Evolutionary conservation across 2,888 invertebrate species (phyloP), one percentile per base, ranked within the genome.

Genomic region (Drosophila histrio): DNA sequence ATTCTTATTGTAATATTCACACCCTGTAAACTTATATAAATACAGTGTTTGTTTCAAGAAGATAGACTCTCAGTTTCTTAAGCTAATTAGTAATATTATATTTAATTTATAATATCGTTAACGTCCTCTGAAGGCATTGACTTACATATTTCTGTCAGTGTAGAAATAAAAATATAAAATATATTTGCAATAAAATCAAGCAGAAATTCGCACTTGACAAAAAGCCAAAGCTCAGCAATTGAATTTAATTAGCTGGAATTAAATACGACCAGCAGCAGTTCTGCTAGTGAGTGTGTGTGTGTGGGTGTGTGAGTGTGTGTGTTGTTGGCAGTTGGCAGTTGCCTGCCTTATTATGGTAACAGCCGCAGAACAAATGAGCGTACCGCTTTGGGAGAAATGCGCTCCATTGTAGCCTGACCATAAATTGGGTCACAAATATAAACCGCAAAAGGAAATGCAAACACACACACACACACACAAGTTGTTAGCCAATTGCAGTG

Each of bases 341-440:
- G 52, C 8, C 77, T 46, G 79, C 53, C 68, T 72, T 72, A 79
- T 77, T 70, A 79, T 50, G 69, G 38, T 28, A 62, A 58, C 43
- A 63, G 70, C 68, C 80, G 52, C 81, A 80, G 61, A 71, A 69
- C 69, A 86, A 86, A 80, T 86, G 78, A 66, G 66, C 68, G 22
- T 38, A 53, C 67, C 59, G 57, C 52, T 56, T 9, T 49, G 61
- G 62, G 54, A 64, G 67, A 41, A 60, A 41, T 61, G 72, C 32
- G 39, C 41, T 43, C 54, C 53, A 41, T 57, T 41, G 39, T 26
- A 17, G 46, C 41, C 67, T 38, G 63, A 60, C 75, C 69, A 64
- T 72, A 72, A 79, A 77, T 76, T 78, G 80, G 83, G 83, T 78
- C 76, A 69, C 71, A 71, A 64, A 69, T 76, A 67, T 53, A 47